Conservation (phyloP, 2,113 vertebrate genomes). For the Otis tarda region DNA sequence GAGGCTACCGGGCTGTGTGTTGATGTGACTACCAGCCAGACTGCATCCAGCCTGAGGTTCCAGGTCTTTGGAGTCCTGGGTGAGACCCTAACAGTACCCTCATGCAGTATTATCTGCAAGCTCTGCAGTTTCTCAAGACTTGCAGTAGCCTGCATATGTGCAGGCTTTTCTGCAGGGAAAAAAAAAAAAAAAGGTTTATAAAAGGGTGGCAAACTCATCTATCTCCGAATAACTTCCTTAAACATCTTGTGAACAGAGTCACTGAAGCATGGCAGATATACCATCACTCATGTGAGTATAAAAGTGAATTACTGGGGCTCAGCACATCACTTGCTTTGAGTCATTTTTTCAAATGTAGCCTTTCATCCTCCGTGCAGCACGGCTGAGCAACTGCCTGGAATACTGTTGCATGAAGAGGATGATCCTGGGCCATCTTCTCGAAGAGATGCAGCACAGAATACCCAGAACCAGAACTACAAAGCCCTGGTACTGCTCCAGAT, state of each 20-base stretch:
- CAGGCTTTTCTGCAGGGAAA: not conserved
- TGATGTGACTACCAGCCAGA: not conserved
- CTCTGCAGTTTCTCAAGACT: not conserved
- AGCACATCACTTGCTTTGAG: not conserved
- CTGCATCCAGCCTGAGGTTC: not conserved
- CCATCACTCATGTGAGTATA: not conserved
- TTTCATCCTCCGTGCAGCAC: not conserved
- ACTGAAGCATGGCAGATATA: not conserved
- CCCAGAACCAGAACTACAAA: not conserved
- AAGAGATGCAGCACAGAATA: not conserved
- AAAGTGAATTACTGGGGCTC: not conserved
- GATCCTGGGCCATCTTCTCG: not conserved
- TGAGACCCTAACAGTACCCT: not conserved
- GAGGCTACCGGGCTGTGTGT: not conserved
- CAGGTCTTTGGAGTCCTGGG: not conserved
- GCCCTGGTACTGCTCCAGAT: not conserved
- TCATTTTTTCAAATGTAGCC: not conserved
- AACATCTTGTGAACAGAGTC: not conserved
- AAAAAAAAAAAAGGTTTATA: not conserved
- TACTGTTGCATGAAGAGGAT: not conserved
- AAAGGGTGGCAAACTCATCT: not conserved
- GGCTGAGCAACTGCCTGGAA: not conserved
- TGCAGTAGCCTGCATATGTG: not conserved
- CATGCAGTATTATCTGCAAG: not conserved
- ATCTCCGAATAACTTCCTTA: not conserved